Evolutionary conservation across 2,113 vertebrate genomes (phyloP).

Genomic region (Hippocampus barbouri): DNA sequence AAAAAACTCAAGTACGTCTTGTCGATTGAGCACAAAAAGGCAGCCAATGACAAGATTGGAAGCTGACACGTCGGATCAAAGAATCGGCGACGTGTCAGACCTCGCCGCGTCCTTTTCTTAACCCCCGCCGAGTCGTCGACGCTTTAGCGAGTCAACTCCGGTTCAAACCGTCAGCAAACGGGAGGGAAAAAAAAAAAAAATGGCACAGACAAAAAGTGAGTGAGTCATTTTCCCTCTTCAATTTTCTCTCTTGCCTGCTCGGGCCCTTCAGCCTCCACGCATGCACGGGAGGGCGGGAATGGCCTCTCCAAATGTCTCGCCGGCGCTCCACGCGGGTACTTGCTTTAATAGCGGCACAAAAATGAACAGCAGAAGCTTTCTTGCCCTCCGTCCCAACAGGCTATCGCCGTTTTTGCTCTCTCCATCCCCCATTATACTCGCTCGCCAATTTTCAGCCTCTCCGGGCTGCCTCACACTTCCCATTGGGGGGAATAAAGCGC

Average conservation of each 20-base stretch:
- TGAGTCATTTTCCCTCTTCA: conserved; percentile 44
- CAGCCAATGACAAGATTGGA: background rate
- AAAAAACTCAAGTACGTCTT: background rate
- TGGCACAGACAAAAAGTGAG: conserved; percentile 26
- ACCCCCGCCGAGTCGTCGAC: conserved; percentile 30
- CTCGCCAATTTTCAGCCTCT: conserved; percentile 45
- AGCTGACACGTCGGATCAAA: conserved; percentile 22
- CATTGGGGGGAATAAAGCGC: conserved; percentile 17
- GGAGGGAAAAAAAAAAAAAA: conserved; percentile 2
- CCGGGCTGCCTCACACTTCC: conserved; percentile 5
- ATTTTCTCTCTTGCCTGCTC: conserved; percentile 37
- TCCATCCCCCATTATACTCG: conserved; percentile 36
- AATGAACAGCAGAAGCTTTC: conserved; percentile 57
- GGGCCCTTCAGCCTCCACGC: conserved; percentile 46
- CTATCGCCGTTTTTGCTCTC: conserved; percentile 41
- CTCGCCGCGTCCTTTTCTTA: conserved; percentile 34
- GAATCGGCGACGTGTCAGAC: conserved; percentile 31
- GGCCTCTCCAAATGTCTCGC: conserved; percentile 62
- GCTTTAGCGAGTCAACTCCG: conserved; percentile 33
- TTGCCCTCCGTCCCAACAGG: conserved; percentile 45
- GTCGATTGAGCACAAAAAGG: background rate
- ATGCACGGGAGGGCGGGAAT: conserved; percentile 38
- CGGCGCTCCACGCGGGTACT: conserved; percentile 43
- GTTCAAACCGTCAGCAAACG: conserved; percentile 43
- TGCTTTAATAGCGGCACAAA: conserved; percentile 55